A percentile compares a stretch with the other conserved stretches of the same genome.
Evolutionary conservation across 2,113 vertebrate genomes (phyloP).

Genomic region (Shinisaurus crocodilurus): DNA sequence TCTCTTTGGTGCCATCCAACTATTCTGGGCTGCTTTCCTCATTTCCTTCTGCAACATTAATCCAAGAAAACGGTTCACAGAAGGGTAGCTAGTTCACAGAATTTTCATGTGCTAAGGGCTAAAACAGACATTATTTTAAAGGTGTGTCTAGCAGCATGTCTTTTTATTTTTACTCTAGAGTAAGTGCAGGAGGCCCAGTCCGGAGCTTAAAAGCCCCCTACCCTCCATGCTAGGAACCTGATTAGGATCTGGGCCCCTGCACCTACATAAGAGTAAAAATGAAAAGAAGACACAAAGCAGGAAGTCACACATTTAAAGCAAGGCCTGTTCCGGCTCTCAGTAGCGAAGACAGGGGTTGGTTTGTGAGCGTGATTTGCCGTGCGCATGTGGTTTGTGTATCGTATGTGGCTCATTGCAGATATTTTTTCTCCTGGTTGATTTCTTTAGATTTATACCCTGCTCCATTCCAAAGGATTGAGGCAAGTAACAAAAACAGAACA

Average conservation of each 20-base stretch:
- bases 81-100: background rate
- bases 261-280: too few species aligned
- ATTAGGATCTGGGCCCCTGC: too few species aligned
- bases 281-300: too few species aligned
- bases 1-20: background rate
- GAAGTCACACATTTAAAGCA: too few species aligned
- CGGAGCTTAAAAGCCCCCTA: too few species aligned
- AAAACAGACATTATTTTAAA: too few species aligned
- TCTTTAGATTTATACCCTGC: background rate
- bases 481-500: background rate
- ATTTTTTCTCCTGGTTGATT: background rate
- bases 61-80: background rate
- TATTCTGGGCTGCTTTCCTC: background rate
- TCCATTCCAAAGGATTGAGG: background rate
- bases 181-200: too few species aligned
- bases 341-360: background rate
- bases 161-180: too few species aligned
- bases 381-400: background rate
- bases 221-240: too few species aligned
- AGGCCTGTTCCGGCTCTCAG: background rate
- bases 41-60: slow-evolving; percentile 18
- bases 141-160: too few species aligned
- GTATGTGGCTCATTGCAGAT: background rate
- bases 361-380: background rate
- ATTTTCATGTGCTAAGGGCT: background rate